phyloP scores from a whole-genome alignment of 1,140 invertebrate genomes.

The Phthorimaea operculella region DNA sequence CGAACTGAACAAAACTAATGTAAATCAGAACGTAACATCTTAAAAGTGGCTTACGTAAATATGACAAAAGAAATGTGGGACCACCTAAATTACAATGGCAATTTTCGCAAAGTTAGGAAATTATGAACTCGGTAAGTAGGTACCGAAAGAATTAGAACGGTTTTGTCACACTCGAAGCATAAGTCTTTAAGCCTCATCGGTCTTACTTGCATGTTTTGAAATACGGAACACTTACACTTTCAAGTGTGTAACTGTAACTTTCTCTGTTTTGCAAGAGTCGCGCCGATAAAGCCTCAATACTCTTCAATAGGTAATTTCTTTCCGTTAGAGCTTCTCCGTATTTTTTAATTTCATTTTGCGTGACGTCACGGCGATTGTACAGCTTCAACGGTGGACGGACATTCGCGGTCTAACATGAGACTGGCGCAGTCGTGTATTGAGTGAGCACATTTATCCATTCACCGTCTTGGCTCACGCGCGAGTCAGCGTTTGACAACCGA shows the following conservation, averaged over 20 bases:
- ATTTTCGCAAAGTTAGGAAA: conserved; percentile 1
- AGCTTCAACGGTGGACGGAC: conserved; percentile 29
- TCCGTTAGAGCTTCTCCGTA: conserved; percentile 19
- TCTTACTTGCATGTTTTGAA: conserved; percentile 1
- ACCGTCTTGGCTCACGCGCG: conserved; percentile 13
- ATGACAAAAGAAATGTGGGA: conserved; percentile 4
- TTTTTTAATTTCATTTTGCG: conserved; percentile 45
- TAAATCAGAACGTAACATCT: not conserved
- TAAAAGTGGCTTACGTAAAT: not conserved
- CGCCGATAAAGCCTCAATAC: conserved; percentile 20
- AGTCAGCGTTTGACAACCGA: conserved; percentile 19
- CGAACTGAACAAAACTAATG: not conserved
- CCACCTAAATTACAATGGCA: not conserved
- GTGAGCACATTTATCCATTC: no score
- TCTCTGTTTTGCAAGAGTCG: conserved; percentile 20
- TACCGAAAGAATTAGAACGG: not conserved
- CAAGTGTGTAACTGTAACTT: conserved; percentile 20
- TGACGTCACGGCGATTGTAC: conserved; percentile 43
- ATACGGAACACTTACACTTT: conserved; percentile 2
- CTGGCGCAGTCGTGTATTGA: conserved; percentile 26
- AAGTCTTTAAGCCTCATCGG: not conserved
- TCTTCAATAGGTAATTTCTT: conserved; percentile 16
- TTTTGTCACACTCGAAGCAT: conserved; percentile 1
- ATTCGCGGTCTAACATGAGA: conserved; percentile 51
- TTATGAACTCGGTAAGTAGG: not conserved